phyloP scores from a whole-genome alignment of 2,797 vertebrate species.

The Eulemur mongoz region DNA sequence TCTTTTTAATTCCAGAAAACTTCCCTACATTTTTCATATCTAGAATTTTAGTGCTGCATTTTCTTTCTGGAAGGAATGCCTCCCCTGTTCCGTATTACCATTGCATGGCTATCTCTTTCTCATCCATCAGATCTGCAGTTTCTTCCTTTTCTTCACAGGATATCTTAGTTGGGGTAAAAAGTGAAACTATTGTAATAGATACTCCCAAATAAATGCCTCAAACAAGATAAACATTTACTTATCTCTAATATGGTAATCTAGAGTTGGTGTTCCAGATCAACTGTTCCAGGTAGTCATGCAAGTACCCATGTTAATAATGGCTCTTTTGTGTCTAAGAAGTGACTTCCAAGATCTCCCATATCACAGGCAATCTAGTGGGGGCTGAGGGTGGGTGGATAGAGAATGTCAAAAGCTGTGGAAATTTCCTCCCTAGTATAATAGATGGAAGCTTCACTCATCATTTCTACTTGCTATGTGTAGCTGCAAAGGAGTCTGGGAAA shows the following conservation, averaged over 20 bases:
- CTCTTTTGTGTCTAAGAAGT: not conserved
- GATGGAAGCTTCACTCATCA: not conserved
- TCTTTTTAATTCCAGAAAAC: not conserved
- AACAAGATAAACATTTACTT: not conserved
- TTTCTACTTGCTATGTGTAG: not conserved
- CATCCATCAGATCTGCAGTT: not conserved
- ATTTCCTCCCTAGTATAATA: not conserved
- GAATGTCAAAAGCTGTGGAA: not conserved
- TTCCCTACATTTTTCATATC: not conserved
- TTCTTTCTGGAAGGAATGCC: not conserved
- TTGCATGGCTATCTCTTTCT: not conserved
- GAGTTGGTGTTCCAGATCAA: not conserved
- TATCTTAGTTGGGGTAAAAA: not conserved
- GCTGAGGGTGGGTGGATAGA: fast-evolving
- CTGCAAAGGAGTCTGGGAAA: not conserved
- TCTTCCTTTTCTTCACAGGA: not conserved
- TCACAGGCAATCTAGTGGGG: not conserved
- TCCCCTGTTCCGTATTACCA: fast-evolving
- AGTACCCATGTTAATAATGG: too few relatives aligned
- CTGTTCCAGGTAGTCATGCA: not conserved
- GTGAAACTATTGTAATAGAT: not conserved
- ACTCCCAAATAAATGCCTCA: not conserved
- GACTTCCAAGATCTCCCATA: not conserved
- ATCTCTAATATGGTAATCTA: too few relatives aligned
- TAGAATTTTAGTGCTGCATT: not conserved